A percentile compares a stretch with the other conserved stretches of the same genome.
Conservation (phyloP, 2,797 vertebrate genomes). For the Vultur gryphus region DNA sequence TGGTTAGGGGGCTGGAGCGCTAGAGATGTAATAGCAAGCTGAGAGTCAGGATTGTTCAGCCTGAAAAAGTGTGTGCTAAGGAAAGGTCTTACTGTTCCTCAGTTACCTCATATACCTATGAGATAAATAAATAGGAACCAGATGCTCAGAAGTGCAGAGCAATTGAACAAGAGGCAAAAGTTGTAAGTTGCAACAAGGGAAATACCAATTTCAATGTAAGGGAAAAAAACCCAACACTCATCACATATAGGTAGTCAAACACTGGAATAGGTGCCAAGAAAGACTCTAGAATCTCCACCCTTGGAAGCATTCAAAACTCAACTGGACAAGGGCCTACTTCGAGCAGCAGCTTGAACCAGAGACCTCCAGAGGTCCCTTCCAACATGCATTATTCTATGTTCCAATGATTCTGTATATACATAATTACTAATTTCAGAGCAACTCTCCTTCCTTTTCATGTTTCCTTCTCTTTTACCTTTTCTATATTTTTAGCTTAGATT, state of each 20-base stretch:
- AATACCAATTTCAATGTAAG: not conserved
- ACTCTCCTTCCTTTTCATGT: not conserved
- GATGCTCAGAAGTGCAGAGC: not conserved
- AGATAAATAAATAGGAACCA: not conserved
- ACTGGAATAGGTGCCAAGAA: not conserved
- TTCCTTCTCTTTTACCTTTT: not conserved
- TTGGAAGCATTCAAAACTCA: not conserved
- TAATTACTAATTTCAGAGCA: not conserved
- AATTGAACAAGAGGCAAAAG: not conserved
- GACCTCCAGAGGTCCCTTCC: not conserved
- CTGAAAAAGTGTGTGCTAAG: not conserved
- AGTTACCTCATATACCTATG: rapidly evolving
- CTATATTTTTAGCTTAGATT: not conserved
- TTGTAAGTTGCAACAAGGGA: not conserved
- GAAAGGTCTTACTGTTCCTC: not conserved
- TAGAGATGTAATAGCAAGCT: not conserved
- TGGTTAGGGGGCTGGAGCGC: rapidly evolving
- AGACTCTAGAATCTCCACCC: not conserved
- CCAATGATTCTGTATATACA: not conserved
- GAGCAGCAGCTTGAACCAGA: not conserved
- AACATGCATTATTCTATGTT: not conserved
- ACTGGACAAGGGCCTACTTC: not conserved
- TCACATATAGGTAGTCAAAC: not conserved
- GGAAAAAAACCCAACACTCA: rapidly evolving
- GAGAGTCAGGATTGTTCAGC: not conserved